These are phyloP conservation scores for Morelia viridis DNA, from an alignment of 2,797 vertebrate species.

Conservation along the genomic window DNA sequence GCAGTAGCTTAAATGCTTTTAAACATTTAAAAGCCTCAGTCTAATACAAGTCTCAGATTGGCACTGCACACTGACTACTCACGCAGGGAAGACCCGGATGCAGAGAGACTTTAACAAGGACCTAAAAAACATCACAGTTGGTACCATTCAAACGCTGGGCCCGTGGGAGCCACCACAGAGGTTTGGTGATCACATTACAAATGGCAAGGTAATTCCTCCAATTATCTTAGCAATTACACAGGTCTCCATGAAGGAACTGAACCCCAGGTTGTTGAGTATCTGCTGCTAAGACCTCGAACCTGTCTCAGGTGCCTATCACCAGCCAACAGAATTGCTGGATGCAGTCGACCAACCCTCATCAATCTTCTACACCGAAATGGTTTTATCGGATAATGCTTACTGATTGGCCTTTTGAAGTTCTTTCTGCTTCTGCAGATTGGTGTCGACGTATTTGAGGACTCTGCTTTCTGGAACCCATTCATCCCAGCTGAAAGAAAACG, in stretches of 20 bases:
- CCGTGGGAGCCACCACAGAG: too few species aligned
- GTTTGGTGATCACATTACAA: background rate
- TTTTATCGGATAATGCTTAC: conserved; percentile 76
- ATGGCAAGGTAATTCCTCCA: background rate
- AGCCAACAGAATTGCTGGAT: background rate
- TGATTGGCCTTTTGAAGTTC: conserved; percentile 99
- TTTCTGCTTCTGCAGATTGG: conserved; percentile 98
- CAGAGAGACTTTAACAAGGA: background rate
- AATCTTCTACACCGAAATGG: too few species aligned
- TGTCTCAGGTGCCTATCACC: background rate
- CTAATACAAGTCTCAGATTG: background rate
- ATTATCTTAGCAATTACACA: background rate
- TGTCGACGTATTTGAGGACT: conserved; percentile 99
- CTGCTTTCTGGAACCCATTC: conserved; percentile 99
- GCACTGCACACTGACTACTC: background rate
- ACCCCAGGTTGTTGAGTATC: background rate
- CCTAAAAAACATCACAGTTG: background rate
- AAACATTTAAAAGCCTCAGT: background rate
- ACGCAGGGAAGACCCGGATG: too few species aligned
- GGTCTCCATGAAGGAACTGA: background rate
- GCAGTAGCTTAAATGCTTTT: background rate
- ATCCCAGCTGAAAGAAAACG: conserved; percentile 87
- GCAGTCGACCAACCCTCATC: background rate
- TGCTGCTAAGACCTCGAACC: background rate
- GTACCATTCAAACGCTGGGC: background rate